Evolutionary conservation across 2,888 invertebrate species (phyloP), one percentile per base, ranked within the genome.

Genomic region (Coenonympha arcania): DNA sequence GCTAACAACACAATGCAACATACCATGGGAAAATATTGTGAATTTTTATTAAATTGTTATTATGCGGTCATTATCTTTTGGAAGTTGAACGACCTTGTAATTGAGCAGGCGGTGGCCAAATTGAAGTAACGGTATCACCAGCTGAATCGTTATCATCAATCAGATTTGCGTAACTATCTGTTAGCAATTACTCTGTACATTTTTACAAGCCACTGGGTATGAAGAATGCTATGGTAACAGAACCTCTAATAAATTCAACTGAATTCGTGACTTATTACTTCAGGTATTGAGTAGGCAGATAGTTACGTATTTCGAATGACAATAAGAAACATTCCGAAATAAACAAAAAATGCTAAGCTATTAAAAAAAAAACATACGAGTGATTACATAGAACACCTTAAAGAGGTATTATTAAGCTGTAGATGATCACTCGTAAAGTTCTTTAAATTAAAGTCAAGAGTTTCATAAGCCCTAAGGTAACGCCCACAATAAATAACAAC

Each of bases 91-190:
- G 81, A 74, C 80, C 65, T 62, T 57, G 58, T 58, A 63, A 68
- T 65, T 69, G 66, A 72, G 73, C 73, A 64, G 67, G 73, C 80
- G 69, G 80, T 82, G 83, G 80, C 78, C 78, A 82, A 83, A 82
- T 79, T 73, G 76, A 79, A 74, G 68, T 82, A 85, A 86, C 85
- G 85, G 85, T 76, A 76, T 69, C 60, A 51, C 64, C 59, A 58
- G 63, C 61, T 65, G 65, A 76, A 79, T 82, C 70, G 78, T 84
- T 79, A 85, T 83, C 86, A 79, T 84, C 79, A 75, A 84, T 85
- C 83, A 83, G 81, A 78, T 83, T 82, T 83, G 81, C 82, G 79
- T 82, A 85, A 85, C 81, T 72, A 81, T 81, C 71, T 78, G 74
- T 76, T 79, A 76, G 73, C 79, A 80, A 81, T 82, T 81, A 79